Conservation (phyloP, 2,888 invertebrate genomes). For the Erebia epiphron region DNA sequence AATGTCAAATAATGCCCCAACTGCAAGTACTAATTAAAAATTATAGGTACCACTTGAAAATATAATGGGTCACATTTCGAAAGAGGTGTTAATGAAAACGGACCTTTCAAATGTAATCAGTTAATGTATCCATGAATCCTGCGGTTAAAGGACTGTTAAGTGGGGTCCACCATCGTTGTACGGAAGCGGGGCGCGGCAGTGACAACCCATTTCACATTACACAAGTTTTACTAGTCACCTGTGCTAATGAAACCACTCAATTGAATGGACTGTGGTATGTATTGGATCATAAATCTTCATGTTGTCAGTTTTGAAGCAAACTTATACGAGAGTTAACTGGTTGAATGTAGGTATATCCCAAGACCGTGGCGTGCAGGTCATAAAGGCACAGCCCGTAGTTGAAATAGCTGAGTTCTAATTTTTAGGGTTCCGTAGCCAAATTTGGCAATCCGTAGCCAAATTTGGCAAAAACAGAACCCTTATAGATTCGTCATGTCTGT, state of each 20-base stretch:
- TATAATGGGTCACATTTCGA: not conserved
- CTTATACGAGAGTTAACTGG: no score
- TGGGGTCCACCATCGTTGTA: constrained; percentile 47
- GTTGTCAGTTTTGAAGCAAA: constrained; percentile 50
- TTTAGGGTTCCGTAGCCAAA: no score
- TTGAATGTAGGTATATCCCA: no score
- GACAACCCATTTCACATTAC: constrained; percentile 57
- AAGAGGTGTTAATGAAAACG: constrained; percentile 20
- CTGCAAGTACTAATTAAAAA: no score
- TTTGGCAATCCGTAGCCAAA: no score
- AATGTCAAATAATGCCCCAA: no score
- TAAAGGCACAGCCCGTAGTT: no score
- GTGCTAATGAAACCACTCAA: constrained; percentile 72
- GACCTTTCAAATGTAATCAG: constrained; percentile 56
- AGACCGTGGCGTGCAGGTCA: no score
- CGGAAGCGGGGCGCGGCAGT: constrained; percentile 53
- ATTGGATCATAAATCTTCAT: constrained; percentile 66
- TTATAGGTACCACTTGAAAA: no score
- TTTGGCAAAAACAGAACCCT: no score
- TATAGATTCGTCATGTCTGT: no score
- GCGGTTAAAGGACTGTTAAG: constrained; percentile 55
- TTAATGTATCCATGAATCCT: constrained; percentile 65
- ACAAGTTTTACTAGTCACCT: constrained; percentile 69
- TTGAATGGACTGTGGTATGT: constrained; percentile 54
- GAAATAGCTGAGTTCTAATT: no score